Conservation (phyloP, 2,888 invertebrate genomes). For the Amphimallon solstitiale region DNA sequence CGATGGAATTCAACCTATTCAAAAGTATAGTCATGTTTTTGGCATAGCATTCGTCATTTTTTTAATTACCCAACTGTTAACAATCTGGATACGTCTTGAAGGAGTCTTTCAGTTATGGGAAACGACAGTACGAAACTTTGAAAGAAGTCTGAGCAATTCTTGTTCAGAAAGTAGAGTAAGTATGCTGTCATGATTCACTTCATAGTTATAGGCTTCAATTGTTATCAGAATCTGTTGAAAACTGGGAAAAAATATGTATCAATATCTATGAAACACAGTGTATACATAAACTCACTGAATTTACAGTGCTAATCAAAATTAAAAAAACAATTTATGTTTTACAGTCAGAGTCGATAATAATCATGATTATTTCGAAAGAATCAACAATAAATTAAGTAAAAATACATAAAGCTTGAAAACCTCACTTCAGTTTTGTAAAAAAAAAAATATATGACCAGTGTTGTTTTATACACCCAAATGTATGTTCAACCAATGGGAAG, state of each 20-base stretch:
- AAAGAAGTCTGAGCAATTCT: conserved; percentile 67
- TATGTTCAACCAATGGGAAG: no score
- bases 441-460: no score
- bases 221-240: conserved; percentile 70
- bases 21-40: conserved; percentile 58
- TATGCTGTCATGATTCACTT: conserved; percentile 69
- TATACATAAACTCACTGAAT: no score
- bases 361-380: no score
- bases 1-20: conserved; percentile 61
- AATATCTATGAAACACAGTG: no score
- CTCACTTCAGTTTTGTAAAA: no score
- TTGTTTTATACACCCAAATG: no score
- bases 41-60: conserved; percentile 40
- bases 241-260: conserved; percentile 52
- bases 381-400: no score
- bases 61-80: conserved; percentile 51
- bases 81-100: conserved; percentile 65
- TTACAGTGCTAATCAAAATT: no score
- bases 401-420: no score
- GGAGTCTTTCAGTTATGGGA: conserved; percentile 64
- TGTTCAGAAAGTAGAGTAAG: conserved; percentile 67
- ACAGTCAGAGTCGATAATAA: no score
- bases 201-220: conserved; percentile 68
- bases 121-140: conserved; percentile 62
- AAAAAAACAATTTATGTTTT: no score